phyloP scores from a whole-genome alignment of 2,113 vertebrate genomes.

The Herpetotheres cachinnans region DNA sequence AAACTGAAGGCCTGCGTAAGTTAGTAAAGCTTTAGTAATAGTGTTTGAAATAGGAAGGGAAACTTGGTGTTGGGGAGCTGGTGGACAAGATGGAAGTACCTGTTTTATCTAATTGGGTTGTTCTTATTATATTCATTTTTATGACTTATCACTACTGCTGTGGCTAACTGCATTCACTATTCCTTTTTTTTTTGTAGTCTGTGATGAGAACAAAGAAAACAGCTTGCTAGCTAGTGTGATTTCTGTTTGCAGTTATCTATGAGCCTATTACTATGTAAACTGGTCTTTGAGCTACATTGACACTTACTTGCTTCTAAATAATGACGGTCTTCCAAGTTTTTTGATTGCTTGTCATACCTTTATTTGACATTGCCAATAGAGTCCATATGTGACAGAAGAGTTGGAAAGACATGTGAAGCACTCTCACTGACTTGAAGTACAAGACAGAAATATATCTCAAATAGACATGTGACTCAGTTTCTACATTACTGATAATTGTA shows the following conservation, averaged over 20 bases:
- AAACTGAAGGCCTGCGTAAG: not conserved
- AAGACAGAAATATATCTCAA: not conserved
- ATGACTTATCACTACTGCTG: not conserved
- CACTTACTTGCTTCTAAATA: not conserved
- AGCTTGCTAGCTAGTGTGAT: not conserved
- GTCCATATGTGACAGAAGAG: not conserved
- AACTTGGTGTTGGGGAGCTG: not conserved
- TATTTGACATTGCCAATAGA: not conserved
- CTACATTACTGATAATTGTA: not conserved
- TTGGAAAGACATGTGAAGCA: not conserved
- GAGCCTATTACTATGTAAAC: not conserved
- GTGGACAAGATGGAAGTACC: not conserved
- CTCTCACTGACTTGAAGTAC: not conserved
- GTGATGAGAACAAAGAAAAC: not conserved
- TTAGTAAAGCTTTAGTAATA: not conserved
- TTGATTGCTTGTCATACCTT: not conserved
- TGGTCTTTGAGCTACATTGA: not conserved
- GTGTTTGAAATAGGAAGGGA: not conserved
- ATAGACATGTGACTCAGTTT: not conserved
- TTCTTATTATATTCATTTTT: not conserved
- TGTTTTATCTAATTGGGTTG: not conserved
- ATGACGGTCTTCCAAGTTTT: not conserved
- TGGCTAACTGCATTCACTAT: not conserved
- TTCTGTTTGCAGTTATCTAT: not conserved
- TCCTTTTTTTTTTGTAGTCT: not conserved